Conservation (phyloP, 1,140 invertebrate genomes). For the Lasioglossum baleicum region DNA sequence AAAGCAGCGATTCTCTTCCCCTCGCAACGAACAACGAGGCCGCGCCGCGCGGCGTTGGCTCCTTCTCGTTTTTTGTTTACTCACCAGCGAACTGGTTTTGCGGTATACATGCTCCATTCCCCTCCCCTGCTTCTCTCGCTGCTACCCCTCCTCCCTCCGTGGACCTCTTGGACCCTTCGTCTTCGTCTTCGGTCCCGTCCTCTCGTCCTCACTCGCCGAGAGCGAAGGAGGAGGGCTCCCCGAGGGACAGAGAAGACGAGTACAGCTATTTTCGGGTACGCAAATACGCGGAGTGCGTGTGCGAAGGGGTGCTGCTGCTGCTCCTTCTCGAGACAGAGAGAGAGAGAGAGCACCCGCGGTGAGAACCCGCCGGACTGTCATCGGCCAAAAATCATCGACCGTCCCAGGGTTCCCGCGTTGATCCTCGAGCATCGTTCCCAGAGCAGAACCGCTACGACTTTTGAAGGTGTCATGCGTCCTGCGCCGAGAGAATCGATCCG, state of each 20-base stretch:
- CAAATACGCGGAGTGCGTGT: slow-evolving; percentile 62
- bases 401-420: too few species aligned
- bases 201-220: slow-evolving; percentile 7
- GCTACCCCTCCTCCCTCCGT: slow-evolving; percentile 15
- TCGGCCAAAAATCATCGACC: slow-evolving; percentile 33
- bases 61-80: slow-evolving; percentile 80
- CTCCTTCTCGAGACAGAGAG: too few species aligned
- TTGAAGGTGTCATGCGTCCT: neutral
- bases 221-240: slow-evolving; percentile 27
- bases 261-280: slow-evolving; percentile 76
- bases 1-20: slow-evolving; percentile 75
- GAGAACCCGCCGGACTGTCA: slow-evolving; percentile 37
- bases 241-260: slow-evolving; percentile 2
- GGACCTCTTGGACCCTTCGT: neutral
- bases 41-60: slow-evolving; percentile 71
- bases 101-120: slow-evolving; percentile 70
- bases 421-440: too few species aligned
- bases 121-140: slow-evolving; percentile 44
- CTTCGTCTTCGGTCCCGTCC: slow-evolving; percentile 53
- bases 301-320: slow-evolving; percentile 74
- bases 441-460: neutral
- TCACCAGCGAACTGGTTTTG: slow-evolving; percentile 80
- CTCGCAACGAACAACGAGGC: slow-evolving; percentile 66
- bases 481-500: neutral
- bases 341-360: slow-evolving; percentile 43